phyloP scores from a whole-genome alignment of 2,113 vertebrate genomes.

The Chamaetylas fuelleborni region DNA sequence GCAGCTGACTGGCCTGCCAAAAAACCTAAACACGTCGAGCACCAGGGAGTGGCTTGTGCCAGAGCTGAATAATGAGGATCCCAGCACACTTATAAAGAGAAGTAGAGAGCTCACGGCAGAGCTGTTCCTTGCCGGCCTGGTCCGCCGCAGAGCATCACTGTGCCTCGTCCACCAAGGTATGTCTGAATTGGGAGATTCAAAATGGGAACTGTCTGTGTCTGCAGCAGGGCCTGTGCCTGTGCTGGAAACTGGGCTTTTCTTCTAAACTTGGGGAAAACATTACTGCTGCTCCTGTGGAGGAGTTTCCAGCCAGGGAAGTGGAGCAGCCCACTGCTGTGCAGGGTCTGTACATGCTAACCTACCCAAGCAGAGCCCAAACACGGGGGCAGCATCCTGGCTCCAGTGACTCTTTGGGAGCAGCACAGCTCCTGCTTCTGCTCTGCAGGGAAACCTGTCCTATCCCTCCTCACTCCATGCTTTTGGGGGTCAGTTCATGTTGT shows the following conservation, averaged over 20 bases:
- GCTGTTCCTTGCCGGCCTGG: neutral
- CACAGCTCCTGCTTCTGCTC: neutral
- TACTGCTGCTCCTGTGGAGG: accelerated
- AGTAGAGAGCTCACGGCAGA: neutral
- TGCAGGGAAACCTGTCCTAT: accelerated
- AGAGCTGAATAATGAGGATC: conserved; percentile 29
- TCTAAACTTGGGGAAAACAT: neutral
- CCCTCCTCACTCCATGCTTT: neutral
- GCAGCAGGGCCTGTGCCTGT: accelerated
- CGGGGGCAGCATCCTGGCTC: neutral
- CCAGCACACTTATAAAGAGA: neutral
- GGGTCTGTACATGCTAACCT: neutral
- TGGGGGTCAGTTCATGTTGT: neutral
- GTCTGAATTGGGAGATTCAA: neutral
- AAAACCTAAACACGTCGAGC: neutral
- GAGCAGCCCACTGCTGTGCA: neutral
- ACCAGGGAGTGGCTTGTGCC: conserved; percentile 53
- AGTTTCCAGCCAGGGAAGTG: neutral
- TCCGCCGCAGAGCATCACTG: neutral
- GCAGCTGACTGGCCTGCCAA: conserved; percentile 31
- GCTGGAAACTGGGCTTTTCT: neutral
- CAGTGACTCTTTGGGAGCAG: neutral
- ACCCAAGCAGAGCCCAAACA: neutral
- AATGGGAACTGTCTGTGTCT: neutral
- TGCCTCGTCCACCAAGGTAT: neutral